Conservation (phyloP, 2,113 vertebrate genomes). For the Eolophus roseicapilla region DNA sequence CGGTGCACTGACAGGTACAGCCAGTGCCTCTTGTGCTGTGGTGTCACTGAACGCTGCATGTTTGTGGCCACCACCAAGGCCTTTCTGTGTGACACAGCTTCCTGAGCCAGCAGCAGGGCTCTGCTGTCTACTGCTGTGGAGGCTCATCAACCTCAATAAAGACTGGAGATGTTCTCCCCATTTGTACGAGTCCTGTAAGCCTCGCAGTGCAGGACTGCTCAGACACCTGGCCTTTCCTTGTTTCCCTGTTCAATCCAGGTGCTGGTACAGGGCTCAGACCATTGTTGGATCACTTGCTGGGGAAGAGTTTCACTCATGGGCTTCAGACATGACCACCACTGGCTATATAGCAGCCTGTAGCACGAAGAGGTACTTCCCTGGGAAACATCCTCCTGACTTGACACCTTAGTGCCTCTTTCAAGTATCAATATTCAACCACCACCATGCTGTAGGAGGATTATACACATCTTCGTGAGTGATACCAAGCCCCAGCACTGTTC, state of each 20-base stretch:
- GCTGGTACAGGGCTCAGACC: background rate
- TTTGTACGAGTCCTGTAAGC: background rate
- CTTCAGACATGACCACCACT: background rate
- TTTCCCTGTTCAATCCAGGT: background rate
- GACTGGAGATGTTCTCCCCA: background rate
- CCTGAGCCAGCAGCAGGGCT: background rate
- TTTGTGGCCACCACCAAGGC: background rate
- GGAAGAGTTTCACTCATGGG: background rate
- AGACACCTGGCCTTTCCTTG: background rate
- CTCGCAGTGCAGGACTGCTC: background rate
- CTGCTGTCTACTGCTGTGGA: background rate
- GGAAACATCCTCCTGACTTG: background rate
- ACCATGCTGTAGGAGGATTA: background rate
- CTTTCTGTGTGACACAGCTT: background rate
- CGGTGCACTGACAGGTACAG: background rate
- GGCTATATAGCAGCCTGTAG: background rate
- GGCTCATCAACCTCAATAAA: background rate
- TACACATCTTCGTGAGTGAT: background rate
- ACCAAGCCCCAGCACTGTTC: background rate
- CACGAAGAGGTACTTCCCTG: background rate
- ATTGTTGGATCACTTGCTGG: background rate
- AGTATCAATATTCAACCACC: background rate
- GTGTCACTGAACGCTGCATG: rapidly evolving
- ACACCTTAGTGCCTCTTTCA: background rate
- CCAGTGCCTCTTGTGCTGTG: background rate